Percentiles rank a stretch among this genome's conserved stretches.
Evolutionary conservation across 2,113 vertebrate species (phyloP).

Genomic region (Sula dactylatra): DNA sequence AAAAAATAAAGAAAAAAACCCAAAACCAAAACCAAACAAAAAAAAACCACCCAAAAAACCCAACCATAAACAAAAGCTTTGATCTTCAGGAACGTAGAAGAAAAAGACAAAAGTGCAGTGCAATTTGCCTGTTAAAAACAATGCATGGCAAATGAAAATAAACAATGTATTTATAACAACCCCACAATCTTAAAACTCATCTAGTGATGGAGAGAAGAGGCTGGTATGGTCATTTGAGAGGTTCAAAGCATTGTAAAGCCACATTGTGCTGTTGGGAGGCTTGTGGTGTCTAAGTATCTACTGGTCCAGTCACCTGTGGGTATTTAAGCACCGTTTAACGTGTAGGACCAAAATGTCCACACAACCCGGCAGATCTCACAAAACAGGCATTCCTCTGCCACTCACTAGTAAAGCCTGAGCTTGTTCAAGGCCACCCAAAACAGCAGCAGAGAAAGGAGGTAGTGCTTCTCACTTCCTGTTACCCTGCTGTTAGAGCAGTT

Average conservation of each 20-base stretch:
- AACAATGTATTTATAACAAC: background rate
- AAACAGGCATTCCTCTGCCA: background rate
- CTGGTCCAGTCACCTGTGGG: background rate
- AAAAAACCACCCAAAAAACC: too few species aligned
- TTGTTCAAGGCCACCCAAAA: background rate
- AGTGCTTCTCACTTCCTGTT: accelerated
- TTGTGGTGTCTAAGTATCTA: background rate
- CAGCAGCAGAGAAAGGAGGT: background rate
- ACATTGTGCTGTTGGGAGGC: background rate
- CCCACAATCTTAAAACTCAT: background rate
- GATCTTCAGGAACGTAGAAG: background rate
- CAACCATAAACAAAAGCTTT: background rate
- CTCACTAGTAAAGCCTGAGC: background rate
- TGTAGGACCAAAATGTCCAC: background rate
- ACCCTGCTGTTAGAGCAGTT: background rate
- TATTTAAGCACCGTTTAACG: background rate
- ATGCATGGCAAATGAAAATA: background rate
- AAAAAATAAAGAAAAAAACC: background rate
- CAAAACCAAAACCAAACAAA: background rate
- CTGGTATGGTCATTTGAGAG: background rate
- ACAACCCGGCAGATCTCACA: background rate
- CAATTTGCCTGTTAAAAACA: background rate
- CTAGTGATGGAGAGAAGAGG: background rate
- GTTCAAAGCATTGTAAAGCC: background rate
- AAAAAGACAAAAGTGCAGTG: background rate